phyloP scores from a whole-genome alignment of 2,888 invertebrate species.

The Colostygia pectinataria region DNA sequence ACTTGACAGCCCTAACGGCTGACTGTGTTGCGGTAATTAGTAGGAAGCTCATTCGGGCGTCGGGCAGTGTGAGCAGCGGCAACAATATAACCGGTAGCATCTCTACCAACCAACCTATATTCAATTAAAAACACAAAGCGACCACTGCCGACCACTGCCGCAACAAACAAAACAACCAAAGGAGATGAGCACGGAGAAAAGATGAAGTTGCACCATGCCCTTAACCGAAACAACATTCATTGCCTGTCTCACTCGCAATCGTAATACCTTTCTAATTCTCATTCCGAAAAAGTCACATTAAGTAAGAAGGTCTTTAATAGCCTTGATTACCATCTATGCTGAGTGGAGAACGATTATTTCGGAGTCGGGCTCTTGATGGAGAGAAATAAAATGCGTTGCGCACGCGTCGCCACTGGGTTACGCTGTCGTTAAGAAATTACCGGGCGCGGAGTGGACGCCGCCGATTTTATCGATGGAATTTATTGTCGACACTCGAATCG shows the following conservation, averaged over 20 bases:
- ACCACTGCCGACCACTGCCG: conserved; percentile 41
- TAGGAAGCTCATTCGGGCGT: conserved; percentile 68
- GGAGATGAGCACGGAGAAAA: conserved; percentile 32
- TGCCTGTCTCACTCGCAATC: conserved; percentile 41
- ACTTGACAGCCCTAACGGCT: conserved; percentile 52
- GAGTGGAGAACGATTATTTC: conserved; percentile 81
- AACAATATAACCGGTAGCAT: conserved; percentile 70
- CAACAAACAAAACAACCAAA: conserved; percentile 40
- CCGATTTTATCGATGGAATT: conserved; percentile 83
- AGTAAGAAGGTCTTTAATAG: conserved; percentile 78
- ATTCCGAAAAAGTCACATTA: conserved; percentile 74
- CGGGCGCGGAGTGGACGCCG: conserved; percentile 71
- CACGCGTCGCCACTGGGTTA: conserved; percentile 81
- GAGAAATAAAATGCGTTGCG: conserved; percentile 79
- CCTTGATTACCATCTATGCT: conserved; percentile 80
- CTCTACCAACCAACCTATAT: conserved; percentile 53
- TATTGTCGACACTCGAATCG: conserved; percentile 74
- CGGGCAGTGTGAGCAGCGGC: conserved; percentile 62
- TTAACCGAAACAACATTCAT: conserved; percentile 39
- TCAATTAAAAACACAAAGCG: conserved; percentile 69
- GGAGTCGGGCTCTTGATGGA: conserved; percentile 73
- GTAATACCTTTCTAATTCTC: conserved; percentile 59
- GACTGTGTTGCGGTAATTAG: conserved; percentile 62
- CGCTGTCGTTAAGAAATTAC: conserved; percentile 82
- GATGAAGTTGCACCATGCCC: conserved; percentile 27